phyloP scores from a whole-genome alignment of 2,113 vertebrate species.

The Ochotona princeps region DNA sequence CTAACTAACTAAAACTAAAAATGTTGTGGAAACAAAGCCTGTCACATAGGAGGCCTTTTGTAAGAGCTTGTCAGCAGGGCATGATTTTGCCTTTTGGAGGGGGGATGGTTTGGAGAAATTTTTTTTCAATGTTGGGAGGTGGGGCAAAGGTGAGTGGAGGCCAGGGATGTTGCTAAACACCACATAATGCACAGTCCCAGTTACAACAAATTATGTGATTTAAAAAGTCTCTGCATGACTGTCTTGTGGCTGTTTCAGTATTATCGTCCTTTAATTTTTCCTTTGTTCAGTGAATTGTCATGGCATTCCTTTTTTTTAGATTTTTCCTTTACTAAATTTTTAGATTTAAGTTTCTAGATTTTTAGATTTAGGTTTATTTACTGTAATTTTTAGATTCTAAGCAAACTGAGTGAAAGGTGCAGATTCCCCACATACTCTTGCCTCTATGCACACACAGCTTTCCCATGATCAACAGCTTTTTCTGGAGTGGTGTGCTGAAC shows the following conservation, averaged over 20 bases:
- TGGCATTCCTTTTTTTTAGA: not conserved
- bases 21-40: conserved; percentile 11
- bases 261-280: not conserved
- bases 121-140: not conserved
- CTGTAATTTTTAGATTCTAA: not conserved
- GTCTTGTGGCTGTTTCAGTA: not conserved
- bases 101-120: not conserved
- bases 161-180: not conserved
- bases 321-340: not conserved
- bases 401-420: not conserved
- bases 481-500: not conserved
- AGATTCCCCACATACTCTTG: not conserved
- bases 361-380: not conserved
- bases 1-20: conserved; percentile 2
- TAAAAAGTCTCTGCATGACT: not conserved
- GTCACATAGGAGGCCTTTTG: not conserved
- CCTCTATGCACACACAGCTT: not conserved
- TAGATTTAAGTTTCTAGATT: not conserved
- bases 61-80: not conserved
- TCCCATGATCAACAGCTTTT: not conserved
- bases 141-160: not conserved
- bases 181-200: rapidly evolving
- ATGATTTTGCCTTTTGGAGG: not conserved
- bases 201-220: not conserved
- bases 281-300: not conserved